Base-by-base conservation (phyloP, 2,888 invertebrate species). In the Sylvicola fuscatus region DNA sequence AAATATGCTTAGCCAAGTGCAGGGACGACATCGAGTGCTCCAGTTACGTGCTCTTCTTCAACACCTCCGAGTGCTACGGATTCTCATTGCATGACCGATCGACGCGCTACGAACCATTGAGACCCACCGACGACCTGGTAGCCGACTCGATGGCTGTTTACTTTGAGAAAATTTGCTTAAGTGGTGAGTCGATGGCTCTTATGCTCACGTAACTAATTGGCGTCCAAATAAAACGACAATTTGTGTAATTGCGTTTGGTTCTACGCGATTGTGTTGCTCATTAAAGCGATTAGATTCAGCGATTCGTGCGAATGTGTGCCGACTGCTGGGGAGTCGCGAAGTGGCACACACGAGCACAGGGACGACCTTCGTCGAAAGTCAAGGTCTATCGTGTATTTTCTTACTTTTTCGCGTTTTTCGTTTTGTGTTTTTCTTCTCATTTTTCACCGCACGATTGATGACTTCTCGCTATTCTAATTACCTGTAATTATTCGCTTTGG, bases 121-220 rank as follows among this genome's bases (percentile, higher is more conserved):
- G 14, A 13, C 41, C 45, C 3, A 40, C 38, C 32, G 43, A 53
- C 13, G 27, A 52, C 1, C 38, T 58, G 39, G 47, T 53, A 32
- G 47, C 51, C 28, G 57, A 58, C 41, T 45, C 44, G 36, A 54
- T 54, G 46, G 54, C 56, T 26, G 46, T 58, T 37, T 57, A 52
- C 44, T 57, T 56, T 39, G 55, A 57, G 34, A 58, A 58, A 41
- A 52, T 46, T 27, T 58, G 58, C 37, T 42, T 58, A 32, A 53
- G 48, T 30, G 55, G 58, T 58, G 39, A 45, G 46, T 39, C n/a
- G n/a, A 14, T 14, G 14, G 14, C 7, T 32, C 11, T 3, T 14
- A 5, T 32, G 11, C 11, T 14, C 7, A 32, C 14, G 6, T 13
- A 14, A 32, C 3, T 14, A 7, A 10, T 14, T 14, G 6, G 10